Conservation (phyloP, 2,888 invertebrate genomes). For the Caenorhabditis doughertyi region DNA sequence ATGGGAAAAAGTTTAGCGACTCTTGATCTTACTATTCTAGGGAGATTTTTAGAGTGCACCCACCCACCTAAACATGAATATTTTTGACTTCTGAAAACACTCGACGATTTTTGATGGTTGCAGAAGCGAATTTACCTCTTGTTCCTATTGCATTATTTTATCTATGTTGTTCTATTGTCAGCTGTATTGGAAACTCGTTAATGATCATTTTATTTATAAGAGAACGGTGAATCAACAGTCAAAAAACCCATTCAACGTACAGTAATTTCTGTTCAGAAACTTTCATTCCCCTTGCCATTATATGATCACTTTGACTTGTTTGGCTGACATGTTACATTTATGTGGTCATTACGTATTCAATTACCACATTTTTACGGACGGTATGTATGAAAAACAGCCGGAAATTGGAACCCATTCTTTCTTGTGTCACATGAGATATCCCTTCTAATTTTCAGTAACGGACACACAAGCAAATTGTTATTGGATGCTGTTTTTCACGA, state of each 20-base stretch:
- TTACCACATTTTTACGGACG: slow-evolving; percentile 41
- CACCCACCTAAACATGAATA: slow-evolving; percentile 10
- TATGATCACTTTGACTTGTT: slow-evolving; percentile 52
- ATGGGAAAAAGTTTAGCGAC: slow-evolving; percentile 1
- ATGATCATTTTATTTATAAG: slow-evolving; percentile 56
- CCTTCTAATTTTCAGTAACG: slow-evolving; percentile 36
- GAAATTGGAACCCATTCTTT: background rate
- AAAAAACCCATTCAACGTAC: no score
- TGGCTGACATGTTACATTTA: slow-evolving; percentile 54
- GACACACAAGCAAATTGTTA: slow-evolving; percentile 51
- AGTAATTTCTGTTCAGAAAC: slow-evolving; percentile 21
- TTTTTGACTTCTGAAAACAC: background rate
- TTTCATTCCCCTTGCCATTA: slow-evolving; percentile 59
- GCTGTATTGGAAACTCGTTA: slow-evolving; percentile 50
- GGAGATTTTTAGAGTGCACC: background rate
- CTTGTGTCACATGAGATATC: slow-evolving; percentile 1
- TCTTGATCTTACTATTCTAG: slow-evolving; percentile 28
- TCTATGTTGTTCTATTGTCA: slow-evolving; percentile 44
- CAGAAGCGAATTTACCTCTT: slow-evolving; percentile 27
- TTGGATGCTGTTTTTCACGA: slow-evolving; percentile 53
- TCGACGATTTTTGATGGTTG: slow-evolving; percentile 23
- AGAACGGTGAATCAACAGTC: slow-evolving; percentile 18
- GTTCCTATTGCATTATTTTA: slow-evolving; percentile 48
- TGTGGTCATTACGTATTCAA: slow-evolving; percentile 55
- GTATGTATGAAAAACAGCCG: slow-evolving; percentile 15